phyloP scores from a whole-genome alignment of 2,113 vertebrate genomes.

The Murina feae region DNA sequence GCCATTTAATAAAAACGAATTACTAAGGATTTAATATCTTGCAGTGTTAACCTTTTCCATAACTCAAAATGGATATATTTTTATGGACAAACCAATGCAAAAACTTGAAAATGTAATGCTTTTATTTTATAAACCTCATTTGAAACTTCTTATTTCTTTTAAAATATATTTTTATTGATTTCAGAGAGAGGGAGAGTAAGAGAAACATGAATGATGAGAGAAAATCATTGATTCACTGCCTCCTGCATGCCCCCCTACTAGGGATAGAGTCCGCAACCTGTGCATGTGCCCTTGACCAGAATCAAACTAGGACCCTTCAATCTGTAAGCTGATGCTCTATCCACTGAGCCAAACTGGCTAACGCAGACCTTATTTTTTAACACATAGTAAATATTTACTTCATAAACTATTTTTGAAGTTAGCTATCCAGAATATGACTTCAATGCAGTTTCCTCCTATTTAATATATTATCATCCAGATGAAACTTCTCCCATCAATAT shows the following conservation, averaged over 20 bases:
- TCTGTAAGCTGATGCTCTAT: too few relatives aligned
- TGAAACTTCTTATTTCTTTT: neutral
- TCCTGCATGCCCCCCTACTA: too few relatives aligned
- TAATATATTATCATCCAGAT: neutral
- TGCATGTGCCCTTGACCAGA: too few relatives aligned
- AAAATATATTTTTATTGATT: too few relatives aligned
- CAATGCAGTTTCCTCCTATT: neutral
- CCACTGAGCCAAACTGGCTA: too few relatives aligned
- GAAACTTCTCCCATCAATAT: neutral
- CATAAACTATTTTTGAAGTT: conserved; percentile 9
- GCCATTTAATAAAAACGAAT: neutral
- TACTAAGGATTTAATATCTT: neutral
- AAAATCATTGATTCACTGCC: too few relatives aligned
- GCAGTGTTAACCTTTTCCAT: neutral
- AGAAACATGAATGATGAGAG: too few relatives aligned
- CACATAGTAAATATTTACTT: neutral
- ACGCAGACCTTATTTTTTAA: neutral
- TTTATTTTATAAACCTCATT: neutral
- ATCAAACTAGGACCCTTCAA: too few relatives aligned
- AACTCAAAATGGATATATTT: neutral
- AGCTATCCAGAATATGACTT: neutral
- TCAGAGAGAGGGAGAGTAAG: too few relatives aligned
- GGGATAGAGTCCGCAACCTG: too few relatives aligned
- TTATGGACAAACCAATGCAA: neutral
- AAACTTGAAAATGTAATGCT: neutral